These are phyloP conservation scores for Limonius californicus DNA, from an alignment of 1,140 invertebrate species.

Conservation along the genomic window DNA sequence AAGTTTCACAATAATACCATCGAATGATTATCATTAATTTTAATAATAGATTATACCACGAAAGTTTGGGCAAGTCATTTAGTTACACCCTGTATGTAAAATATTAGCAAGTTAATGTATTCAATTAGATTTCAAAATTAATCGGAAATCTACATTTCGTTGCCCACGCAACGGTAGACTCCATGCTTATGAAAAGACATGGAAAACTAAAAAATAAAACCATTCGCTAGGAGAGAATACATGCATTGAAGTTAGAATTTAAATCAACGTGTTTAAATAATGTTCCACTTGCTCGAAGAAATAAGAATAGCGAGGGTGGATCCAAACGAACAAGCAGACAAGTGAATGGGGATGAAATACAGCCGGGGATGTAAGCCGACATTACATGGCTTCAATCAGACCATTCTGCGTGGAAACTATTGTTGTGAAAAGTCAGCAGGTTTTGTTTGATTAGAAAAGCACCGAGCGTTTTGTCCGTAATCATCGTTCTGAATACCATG, in stretches of 20 bases:
- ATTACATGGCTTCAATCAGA: slow-evolving; percentile 43
- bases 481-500: slow-evolving; percentile 33
- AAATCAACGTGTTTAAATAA: slow-evolving; percentile 9
- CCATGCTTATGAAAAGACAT: too few species aligned
- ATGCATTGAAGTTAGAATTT: background rate
- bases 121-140: too few species aligned
- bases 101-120: too few species aligned
- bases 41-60: too few species aligned
- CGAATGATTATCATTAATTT: too few species aligned
- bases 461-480: slow-evolving; percentile 40
- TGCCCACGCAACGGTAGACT: too few species aligned
- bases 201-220: too few species aligned
- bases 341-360: slow-evolving; percentile 34
- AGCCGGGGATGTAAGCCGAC: slow-evolving; percentile 37
- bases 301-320: slow-evolving; percentile 16
- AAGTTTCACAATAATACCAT: too few species aligned
- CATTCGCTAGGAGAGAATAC: too few species aligned
- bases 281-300: slow-evolving; percentile 16
- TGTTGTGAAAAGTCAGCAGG: slow-evolving; percentile 44
- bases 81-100: too few species aligned
- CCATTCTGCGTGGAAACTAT: slow-evolving; percentile 31
- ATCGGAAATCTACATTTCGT: too few species aligned
- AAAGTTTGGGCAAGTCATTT: too few species aligned
- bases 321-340: slow-evolving; percentile 19
- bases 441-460: slow-evolving; percentile 44